phyloP scores from a whole-genome alignment of 2,113 vertebrate genomes.

The Mobula birostris region DNA sequence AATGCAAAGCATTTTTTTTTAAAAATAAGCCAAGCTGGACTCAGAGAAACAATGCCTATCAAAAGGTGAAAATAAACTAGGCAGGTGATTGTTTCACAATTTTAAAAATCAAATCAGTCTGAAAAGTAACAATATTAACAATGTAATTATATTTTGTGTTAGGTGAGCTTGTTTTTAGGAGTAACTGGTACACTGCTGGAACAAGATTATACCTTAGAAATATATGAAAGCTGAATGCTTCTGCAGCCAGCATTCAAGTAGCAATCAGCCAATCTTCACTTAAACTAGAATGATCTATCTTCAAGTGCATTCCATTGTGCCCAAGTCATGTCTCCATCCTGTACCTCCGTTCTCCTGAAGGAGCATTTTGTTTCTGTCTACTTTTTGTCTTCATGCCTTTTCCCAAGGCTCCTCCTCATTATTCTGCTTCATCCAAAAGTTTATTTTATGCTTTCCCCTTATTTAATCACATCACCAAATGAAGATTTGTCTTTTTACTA shows the following conservation, averaged over 20 bases:
- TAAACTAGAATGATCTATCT: conserved; percentile 1
- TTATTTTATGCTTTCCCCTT: not conserved
- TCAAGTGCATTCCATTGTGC: conserved; percentile 14
- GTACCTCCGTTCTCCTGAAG: not conserved
- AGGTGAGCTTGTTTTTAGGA: not conserved
- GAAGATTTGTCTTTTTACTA: not conserved
- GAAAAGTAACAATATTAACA: not conserved
- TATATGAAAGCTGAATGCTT: not conserved
- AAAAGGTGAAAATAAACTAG: not conserved
- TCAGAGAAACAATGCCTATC: not conserved
- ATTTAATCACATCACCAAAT: not conserved
- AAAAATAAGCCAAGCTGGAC: not conserved
- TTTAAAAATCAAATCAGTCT: not conserved
- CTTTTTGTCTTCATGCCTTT: not conserved
- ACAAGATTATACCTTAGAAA: not conserved
- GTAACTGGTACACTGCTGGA: not conserved
- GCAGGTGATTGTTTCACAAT: not conserved
- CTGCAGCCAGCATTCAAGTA: not conserved
- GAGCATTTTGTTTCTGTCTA: not conserved
- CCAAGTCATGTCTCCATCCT: conserved; percentile 24
- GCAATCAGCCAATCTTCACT: not conserved
- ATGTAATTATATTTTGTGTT: not conserved
- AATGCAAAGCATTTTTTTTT: not conserved
- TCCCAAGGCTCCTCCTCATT: not conserved
- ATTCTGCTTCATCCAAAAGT: not conserved